phyloP scores from a whole-genome alignment of 2,888 invertebrate species.

The Drosophila silvestris region DNA sequence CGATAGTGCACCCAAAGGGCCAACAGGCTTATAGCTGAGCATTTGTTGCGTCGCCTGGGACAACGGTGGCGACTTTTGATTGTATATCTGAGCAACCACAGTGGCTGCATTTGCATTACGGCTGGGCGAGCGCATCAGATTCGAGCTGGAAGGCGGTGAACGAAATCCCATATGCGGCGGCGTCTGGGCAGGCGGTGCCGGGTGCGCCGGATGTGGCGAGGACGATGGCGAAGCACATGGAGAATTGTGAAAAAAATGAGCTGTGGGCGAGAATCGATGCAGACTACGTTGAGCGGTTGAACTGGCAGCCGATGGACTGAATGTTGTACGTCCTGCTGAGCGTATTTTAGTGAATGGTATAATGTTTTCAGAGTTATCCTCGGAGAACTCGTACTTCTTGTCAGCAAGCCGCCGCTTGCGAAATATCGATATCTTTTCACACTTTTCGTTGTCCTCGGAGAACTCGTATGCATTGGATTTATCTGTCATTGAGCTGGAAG shows the following conservation, averaged over 20 bases:
- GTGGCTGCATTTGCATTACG: conserved; percentile 72
- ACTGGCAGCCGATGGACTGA: conserved; percentile 44
- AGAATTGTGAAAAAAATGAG: conserved; percentile 83
- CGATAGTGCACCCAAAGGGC: conserved; percentile 83
- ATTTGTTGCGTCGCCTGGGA: conserved; percentile 83
- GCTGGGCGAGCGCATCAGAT: conserved; percentile 82
- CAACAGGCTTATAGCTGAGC: conserved; percentile 83
- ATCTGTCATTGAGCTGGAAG: conserved; percentile 87
- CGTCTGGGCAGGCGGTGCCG: conserved; percentile 67
- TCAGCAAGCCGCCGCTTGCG: conserved; percentile 94
- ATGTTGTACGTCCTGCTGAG: conserved; percentile 68
- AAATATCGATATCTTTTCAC: conserved; percentile 94
- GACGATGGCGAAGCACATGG: conserved; percentile 85
- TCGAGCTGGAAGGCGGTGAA: conserved; percentile 79
- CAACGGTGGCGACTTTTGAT: conserved; percentile 82
- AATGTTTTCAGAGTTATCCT: conserved; percentile 90
- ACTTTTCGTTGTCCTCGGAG: conserved; percentile 93
- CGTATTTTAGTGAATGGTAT: conserved; percentile 85
- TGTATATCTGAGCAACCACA: conserved; percentile 65
- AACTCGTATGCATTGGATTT: conserved; percentile 90
- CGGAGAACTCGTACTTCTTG: conserved; percentile 96
- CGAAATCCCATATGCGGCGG: conserved; percentile 80
- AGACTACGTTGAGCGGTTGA: conserved; percentile 63
- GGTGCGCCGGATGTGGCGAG: conserved; percentile 81
- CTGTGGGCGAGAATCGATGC: conserved; percentile 73